Conservation (phyloP, 1,140 invertebrate species). For the Pectinophora gossypiella region DNA sequence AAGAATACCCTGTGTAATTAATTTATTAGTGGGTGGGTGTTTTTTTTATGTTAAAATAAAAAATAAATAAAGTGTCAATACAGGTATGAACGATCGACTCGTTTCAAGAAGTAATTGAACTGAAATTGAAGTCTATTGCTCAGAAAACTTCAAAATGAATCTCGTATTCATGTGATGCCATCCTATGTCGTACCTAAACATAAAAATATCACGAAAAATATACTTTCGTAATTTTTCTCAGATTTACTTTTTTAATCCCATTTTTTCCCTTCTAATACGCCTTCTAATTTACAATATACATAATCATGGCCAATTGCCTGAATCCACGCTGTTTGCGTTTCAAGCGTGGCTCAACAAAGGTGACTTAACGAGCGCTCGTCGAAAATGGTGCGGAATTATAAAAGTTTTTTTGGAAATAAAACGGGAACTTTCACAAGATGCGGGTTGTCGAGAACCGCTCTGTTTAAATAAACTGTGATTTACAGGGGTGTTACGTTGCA, state of each 20-base stretch:
- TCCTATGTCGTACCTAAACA: too few relatives aligned
- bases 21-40: too few relatives aligned
- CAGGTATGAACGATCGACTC: too few relatives aligned
- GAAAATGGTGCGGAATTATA: conserved; percentile 30
- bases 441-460: conserved; percentile 1
- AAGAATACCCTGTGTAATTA: too few relatives aligned
- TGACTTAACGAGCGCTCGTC: conserved; percentile 35
- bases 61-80: too few relatives aligned
- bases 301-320: conserved; percentile 31
- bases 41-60: too few relatives aligned
- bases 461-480: background rate
- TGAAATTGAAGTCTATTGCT: too few relatives aligned
- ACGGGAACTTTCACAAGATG: conserved; percentile 18
- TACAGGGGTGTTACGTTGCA: background rate
- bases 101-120: too few relatives aligned
- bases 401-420: conserved; percentile 38
- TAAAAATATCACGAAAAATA: too few relatives aligned
- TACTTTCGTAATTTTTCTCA: too few relatives aligned
- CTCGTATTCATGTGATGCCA: too few relatives aligned
- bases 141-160: too few relatives aligned
- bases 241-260: conserved; percentile 11
- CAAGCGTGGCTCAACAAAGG: conserved; percentile 27
- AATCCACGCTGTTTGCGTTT: conserved; percentile 31
- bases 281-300: conserved; percentile 33
- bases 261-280: background rate